A percentile compares a stretch with the other conserved stretches of the same genome.
phyloP scores from a whole-genome alignment of 2,113 vertebrate genomes.

The Pterophyllum scalare region DNA sequence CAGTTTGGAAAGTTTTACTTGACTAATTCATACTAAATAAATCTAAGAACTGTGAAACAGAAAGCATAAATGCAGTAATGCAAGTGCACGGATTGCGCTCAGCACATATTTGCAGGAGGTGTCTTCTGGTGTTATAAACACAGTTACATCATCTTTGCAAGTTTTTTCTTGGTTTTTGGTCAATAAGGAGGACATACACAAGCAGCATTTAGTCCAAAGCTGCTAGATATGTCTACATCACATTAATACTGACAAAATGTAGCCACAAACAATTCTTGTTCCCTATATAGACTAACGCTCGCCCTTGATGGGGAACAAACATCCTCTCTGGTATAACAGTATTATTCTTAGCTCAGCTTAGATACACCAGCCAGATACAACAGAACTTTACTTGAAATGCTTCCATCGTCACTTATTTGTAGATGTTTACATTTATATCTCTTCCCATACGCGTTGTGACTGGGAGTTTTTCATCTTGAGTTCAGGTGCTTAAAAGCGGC shows the following conservation, averaged over 20 bases:
- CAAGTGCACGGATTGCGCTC: not conserved
- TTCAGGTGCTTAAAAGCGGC: not conserved
- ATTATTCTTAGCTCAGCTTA: constrained; percentile 3
- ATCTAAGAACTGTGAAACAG: not conserved
- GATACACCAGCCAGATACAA: not conserved
- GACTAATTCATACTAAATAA: not conserved
- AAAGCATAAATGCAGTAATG: not conserved
- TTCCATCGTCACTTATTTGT: not conserved
- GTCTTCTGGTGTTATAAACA: constrained; percentile 12
- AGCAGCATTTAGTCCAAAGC: not conserved
- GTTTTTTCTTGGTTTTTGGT: not conserved
- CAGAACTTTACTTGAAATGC: not conserved
- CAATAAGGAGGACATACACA: not conserved
- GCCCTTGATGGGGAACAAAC: not conserved
- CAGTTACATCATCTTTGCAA: constrained; percentile 8
- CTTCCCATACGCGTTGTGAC: not conserved
- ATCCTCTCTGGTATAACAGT: not conserved
- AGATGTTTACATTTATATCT: not conserved
- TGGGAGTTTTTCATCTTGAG: not conserved
- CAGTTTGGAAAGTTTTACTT: not conserved
- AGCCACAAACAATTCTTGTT: constrained; percentile 5
- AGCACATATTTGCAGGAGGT: not conserved
- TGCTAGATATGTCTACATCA: not conserved
- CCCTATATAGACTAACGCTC: not conserved
- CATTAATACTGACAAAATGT: not conserved